Conservation (phyloP, 2,113 vertebrate species). For the Macrotus californicus region DNA sequence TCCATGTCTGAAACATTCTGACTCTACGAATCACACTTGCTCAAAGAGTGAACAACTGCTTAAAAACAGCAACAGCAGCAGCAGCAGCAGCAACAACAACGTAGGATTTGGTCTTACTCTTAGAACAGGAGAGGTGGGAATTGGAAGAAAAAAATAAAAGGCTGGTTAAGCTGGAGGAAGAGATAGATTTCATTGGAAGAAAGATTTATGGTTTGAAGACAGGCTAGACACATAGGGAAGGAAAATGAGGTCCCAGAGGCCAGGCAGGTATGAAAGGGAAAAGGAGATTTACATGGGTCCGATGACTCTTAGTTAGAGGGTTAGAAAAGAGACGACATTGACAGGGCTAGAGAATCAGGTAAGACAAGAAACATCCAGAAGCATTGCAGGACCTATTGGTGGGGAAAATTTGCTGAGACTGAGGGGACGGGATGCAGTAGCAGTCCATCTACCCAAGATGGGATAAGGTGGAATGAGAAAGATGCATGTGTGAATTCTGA, state of each 20-base stretch:
- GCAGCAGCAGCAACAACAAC: neutral
- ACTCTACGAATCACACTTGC: neutral
- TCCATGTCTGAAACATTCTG: neutral
- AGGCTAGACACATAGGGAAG: neutral
- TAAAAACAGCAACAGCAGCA: neutral
- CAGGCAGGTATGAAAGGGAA: neutral
- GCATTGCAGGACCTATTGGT: neutral
- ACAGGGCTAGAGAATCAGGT: neutral
- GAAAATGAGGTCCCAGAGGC: neutral
- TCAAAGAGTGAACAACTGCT: neutral
- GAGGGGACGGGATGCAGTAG: neutral
- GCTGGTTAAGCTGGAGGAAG: neutral
- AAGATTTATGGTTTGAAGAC: neutral
- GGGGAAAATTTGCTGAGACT: neutral
- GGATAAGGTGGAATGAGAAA: neutral
- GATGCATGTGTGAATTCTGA: neutral
- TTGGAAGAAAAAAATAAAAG: neutral
- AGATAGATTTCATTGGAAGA: neutral
- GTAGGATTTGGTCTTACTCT: neutral
- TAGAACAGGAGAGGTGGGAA: neutral
- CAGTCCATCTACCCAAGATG: neutral
- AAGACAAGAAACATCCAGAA: neutral
- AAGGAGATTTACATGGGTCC: neutral
- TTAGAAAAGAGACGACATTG: neutral
- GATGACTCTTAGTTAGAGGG: neutral